phyloP scores from a whole-genome alignment of 2,888 invertebrate genomes.

The Pachymerium ferrugineum region DNA sequence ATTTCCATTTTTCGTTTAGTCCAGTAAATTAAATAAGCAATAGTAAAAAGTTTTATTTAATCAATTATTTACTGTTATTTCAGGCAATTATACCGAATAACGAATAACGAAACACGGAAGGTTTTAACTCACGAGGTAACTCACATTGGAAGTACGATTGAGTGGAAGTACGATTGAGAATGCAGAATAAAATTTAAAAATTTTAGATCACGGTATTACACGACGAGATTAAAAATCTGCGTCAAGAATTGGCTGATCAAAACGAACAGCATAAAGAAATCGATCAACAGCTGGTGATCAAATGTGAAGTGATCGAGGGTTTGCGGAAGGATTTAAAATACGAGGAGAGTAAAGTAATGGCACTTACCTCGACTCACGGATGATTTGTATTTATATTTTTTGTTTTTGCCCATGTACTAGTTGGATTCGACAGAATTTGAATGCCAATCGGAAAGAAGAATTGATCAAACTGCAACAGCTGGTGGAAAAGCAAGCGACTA shows the following conservation, averaged over 20 bases:
- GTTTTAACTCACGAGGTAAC: slow-evolving; percentile 4
- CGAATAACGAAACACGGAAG: too few species aligned
- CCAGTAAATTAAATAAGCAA: not conserved
- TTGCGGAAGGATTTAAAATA: slow-evolving; percentile 1
- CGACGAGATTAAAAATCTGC: slow-evolving; percentile 2
- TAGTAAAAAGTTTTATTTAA: slow-evolving; percentile 33
- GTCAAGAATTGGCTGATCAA: slow-evolving; percentile 20
- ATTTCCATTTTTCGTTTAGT: slow-evolving; percentile 37
- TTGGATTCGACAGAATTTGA: not conserved
- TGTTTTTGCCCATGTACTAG: not conserved
- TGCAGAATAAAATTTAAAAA: not conserved
- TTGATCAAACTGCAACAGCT: not conserved
- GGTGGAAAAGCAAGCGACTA: not conserved
- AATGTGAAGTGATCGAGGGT: slow-evolving; percentile 27
- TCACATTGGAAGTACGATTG: too few species aligned
- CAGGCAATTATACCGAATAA: too few species aligned
- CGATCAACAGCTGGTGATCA: slow-evolving; percentile 29
- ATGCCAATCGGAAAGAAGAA: not conserved
- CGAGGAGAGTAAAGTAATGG: not conserved
- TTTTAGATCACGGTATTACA: slow-evolving; percentile 23
- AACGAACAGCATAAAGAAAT: slow-evolving; percentile 27
- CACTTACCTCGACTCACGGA: not conserved
- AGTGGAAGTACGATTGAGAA: too few species aligned
- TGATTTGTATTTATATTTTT: not conserved
- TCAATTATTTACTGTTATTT: too few species aligned